phyloP scores from a whole-genome alignment of 2,888 invertebrate genomes.

The Incurvaria masculella region DNA sequence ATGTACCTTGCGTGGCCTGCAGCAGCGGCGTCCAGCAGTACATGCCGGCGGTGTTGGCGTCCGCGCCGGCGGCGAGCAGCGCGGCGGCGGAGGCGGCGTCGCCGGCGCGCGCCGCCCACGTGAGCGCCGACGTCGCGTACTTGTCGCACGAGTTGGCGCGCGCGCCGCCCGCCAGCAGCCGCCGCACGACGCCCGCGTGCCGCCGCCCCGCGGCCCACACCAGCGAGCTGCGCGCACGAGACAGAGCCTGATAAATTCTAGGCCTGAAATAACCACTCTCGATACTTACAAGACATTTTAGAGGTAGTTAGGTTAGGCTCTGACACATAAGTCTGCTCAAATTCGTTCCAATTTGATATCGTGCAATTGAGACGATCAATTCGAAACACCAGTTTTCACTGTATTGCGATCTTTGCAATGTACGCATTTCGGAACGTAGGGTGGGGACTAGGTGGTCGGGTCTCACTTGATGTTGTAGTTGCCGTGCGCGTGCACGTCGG shows the following conservation, averaged over 20 bases:
- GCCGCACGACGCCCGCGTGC: conserved; percentile 78
- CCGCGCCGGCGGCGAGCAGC: conserved; percentile 81
- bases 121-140: conserved; percentile 94
- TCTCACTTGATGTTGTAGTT: conserved; percentile 78
- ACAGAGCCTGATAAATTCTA: too few relatives aligned
- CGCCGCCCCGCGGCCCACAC: conserved; percentile 96
- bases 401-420: too few relatives aligned
- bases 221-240: conserved; percentile 72
- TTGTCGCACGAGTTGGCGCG: conserved; percentile 96
- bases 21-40: conserved; percentile 95
- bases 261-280: too few relatives aligned
- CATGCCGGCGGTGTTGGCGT: conserved; percentile 92
- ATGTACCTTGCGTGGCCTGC: conserved; percentile 67
- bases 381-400: too few relatives aligned
- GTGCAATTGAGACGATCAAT: too few relatives aligned
- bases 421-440: too few relatives aligned
- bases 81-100: conserved; percentile 79
- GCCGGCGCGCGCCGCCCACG: conserved; percentile 95
- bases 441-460: too few relatives aligned
- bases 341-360: too few relatives aligned
- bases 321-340: too few relatives aligned
- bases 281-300: too few relatives aligned
- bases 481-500: conserved; percentile 93
- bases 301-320: too few relatives aligned
- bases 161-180: conserved; percentile 81